Evolutionary conservation across 2,888 invertebrate genomes (phyloP), one percentile per base, ranked within the genome.

Genomic region (Phortica magna): DNA sequence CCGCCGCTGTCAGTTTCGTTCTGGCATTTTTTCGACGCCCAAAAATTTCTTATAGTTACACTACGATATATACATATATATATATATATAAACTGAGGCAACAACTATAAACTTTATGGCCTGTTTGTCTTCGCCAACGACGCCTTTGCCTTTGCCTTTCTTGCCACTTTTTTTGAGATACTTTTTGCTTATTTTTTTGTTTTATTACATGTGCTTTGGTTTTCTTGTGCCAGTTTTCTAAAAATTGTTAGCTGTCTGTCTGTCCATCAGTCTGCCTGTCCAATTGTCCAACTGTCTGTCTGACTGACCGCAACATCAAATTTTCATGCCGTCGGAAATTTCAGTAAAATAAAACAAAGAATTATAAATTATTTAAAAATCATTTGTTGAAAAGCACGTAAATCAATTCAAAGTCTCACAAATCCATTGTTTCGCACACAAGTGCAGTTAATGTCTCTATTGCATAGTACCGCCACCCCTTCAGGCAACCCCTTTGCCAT

Each of bases 381-480:
- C 43, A 68, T 72, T 17, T n/a, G 59, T 42, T n/a, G 3, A 9
- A 39, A 55, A 57, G 42, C 57, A 7, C 59, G 7, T 59, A 59
- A 9, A 59, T 19, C 17, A 42, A 72, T 73, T 59, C 42, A 59
- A 57, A 41, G 9, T 43, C 42, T 41, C 57, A 22, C 70, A 68
- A 3, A 14, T 12, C 75, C 77, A 84, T 87, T 87, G 82, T 87
- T 68, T 75, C 73, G 55, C 41, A 74, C 80, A 81, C 79, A 82
- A 85, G 82, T 83, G 77, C 78, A 76, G 31, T 64, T 31, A 22
- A 14, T 17, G 76, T 78, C 82, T 78, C 83, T 83, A 75, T 61
- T 61, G 39, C 31, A 10, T 4, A 70, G 43, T 59, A 59, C 42
- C 19, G 70, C 73, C 59, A 57, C 12, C 86, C 83, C 82, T 85